Percentiles rank a stretch among this genome's conserved stretches.
Evolutionary conservation across 2,797 vertebrate species (phyloP).

Genomic region (Megalops cyprinoides): DNA sequence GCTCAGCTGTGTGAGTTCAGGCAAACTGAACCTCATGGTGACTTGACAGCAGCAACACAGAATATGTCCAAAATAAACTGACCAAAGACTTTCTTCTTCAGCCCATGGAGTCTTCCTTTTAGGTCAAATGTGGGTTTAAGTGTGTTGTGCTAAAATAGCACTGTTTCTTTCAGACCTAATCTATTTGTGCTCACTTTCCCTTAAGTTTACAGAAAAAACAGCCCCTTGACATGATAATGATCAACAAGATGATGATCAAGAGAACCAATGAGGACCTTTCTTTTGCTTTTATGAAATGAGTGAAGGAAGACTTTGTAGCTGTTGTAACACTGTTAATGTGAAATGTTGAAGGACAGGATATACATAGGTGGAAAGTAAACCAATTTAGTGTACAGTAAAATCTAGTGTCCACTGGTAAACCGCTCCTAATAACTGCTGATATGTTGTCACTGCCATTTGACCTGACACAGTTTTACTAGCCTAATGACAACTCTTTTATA

Average conservation of each 20-base stretch:
- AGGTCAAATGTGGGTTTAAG: background rate
- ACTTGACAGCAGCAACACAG: background rate
- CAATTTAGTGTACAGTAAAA: background rate
- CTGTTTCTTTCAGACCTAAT: background rate
- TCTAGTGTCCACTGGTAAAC: background rate
- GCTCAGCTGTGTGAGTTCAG: slow-evolving; percentile 11
- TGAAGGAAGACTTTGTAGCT: background rate
- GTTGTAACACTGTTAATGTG: background rate
- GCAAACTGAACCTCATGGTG: background rate
- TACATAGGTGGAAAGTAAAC: background rate
- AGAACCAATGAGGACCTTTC: background rate
- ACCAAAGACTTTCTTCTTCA: background rate
- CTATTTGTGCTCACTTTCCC: background rate
- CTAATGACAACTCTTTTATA: background rate
- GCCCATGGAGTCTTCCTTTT: background rate
- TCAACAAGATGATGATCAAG: background rate
- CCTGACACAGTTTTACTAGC: background rate
- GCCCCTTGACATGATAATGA: background rate
- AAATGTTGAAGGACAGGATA: background rate
- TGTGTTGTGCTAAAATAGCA: background rate
- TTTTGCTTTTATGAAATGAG: background rate
- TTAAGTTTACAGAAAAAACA: background rate
- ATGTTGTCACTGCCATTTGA: background rate
- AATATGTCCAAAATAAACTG: background rate
- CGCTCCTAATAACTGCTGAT: background rate